Evolutionary conservation across 2,888 invertebrate species (phyloP), one percentile per base, ranked within the genome.

Genomic region (Acrobasis repandana): DNA sequence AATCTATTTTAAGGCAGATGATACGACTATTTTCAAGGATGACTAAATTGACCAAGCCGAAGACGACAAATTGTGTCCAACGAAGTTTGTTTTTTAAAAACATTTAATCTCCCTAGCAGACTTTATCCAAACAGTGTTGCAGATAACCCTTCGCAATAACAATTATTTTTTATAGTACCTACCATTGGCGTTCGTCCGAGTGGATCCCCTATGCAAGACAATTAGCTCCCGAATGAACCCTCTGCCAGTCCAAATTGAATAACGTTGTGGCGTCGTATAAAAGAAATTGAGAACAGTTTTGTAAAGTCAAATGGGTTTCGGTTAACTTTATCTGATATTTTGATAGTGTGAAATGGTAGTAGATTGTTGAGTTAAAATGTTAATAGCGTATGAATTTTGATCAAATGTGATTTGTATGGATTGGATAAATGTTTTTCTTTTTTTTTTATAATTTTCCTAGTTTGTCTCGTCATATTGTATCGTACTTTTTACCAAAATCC

Each of bases 141-240:
- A 43, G 38, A 18, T 58, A 61, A 49, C 51, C 62, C 51, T 38
- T 61, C 33, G 59, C 63, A 56, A 61, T 64, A 61, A 63, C 64
- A 64, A 64, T 64, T 64, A 61, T 64, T 63, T 64, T 64, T 66
- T 64, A 64, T 56, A 63, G 47, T 60, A 58, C 20, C 56, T 18
- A 18, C n/a, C 56, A 46, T 47, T 14, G 11, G 11, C 57, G 48
- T 28, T 48, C 57, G 48, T 48, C 57, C 28, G 50, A 28, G 16
- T 34, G 48, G 56, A 48, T 57, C 57, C 57, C 46, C 57, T 18
- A 15, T 57, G 47, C 34, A 16, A 48, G 15, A n/a, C 57, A 57
- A 57, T 57, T 57, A 57, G 48, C 48, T 48, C 11, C 47, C 57
- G 57, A 47, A 34, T 14, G 57, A 48, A 38, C 57, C 48, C 47